Evolutionary conservation across 2,797 vertebrate genomes (phyloP).

Genomic region (Erithacus rubecula): DNA sequence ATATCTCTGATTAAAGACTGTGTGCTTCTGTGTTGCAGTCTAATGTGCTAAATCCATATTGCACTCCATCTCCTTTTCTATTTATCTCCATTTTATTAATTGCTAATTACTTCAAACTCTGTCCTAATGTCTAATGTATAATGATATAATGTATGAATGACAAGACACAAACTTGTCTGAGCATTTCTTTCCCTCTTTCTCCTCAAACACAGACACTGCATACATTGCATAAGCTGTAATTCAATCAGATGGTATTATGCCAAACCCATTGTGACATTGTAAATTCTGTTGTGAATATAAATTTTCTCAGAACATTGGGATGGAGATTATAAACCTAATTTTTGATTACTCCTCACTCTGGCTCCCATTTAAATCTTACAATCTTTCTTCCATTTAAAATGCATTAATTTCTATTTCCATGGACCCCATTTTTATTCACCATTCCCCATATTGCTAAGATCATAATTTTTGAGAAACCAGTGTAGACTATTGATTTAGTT

Average conservation of each 20-base stretch:
- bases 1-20: not conserved
- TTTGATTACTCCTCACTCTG: not conserved
- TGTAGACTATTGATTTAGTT: not conserved
- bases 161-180: not conserved
- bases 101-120: not conserved
- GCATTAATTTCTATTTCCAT: not conserved
- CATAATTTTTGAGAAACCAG: not conserved
- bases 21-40: not conserved
- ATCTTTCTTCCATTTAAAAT: not conserved
- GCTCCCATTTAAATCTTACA: not conserved
- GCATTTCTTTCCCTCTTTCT: not conserved
- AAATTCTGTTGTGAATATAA: not conserved
- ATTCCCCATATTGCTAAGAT: not conserved
- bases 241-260: not conserved
- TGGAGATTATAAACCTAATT: not conserved
- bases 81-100: not conserved
- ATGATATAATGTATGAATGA: not conserved
- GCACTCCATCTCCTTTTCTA: not conserved
- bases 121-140: not conserved
- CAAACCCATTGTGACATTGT: not conserved
- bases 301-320: not conserved
- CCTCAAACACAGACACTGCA: not conserved
- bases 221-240: not conserved
- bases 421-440: not conserved
- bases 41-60: not conserved